Evolutionary conservation across 2,888 invertebrate genomes (phyloP), one percentile per base, ranked within the genome.

Genomic region (Agonopterix alstromeriana): DNA sequence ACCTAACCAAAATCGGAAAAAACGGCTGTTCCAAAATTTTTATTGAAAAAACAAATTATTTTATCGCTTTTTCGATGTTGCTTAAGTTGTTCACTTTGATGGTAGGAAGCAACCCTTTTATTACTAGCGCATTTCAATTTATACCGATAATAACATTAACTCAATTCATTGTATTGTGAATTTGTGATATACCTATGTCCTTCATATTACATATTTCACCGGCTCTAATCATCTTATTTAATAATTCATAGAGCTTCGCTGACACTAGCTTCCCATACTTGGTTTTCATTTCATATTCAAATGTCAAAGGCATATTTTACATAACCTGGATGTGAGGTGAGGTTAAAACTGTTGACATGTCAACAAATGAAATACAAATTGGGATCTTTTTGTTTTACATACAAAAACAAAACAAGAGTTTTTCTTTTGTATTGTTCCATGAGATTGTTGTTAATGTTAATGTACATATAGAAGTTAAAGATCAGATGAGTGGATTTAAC

Each of bases 401-500:
- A 36, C 12, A 47, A 42, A 42, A 38, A 38, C 38, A 12, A 49
- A 27, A 46, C 45, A 36, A 45, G 8, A 38, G 14, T n/a, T n/a
- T 38, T n/a, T 38, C 10, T 38, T 38, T 9, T n/a, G n/a, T n/a
- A 3, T 1, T 1, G 38, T 38, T 38, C 7, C 10, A 38, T 38
- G 38, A n/a, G 9, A 38, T 38, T 2, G 5, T 9, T 38, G 38
- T 38, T 38, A 38, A 38, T 38, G 12, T 42, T 12, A 35, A 42
- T 42, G 46, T 27, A 40, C 4, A 49, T n/a, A n/a, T n/a, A n/a
- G n/a, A 57, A 70, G 73, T 74, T 63, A 70, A 58, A 74, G 75
- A 70, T 75, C 73, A 75, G 76, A 64, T 63, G 58, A 66, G 64
- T 57, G 57, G 57, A 61, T 56, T 63, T 58, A 63, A 64, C 59